Evolutionary conservation across 2,113 vertebrate genomes (phyloP).

Genomic region (Catharus minimus): DNA sequence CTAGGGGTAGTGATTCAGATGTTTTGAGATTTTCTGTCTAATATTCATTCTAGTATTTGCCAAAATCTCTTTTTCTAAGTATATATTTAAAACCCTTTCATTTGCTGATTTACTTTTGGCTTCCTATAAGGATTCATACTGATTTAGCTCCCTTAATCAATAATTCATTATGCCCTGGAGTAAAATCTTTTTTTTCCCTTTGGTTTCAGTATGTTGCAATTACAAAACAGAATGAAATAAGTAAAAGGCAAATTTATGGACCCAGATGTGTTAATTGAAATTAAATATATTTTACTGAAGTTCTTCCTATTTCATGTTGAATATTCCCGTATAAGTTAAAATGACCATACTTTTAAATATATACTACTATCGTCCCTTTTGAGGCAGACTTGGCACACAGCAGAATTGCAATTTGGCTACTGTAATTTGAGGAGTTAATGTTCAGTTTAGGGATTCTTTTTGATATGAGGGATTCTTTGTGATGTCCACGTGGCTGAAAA

Average conservation of each 20-base stretch:
- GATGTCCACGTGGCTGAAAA: neutral
- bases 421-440: neutral
- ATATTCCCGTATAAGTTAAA: neutral
- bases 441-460: neutral
- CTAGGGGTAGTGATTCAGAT: neutral
- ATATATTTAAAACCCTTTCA: neutral
- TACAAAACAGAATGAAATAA: constrained; percentile 9
- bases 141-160: constrained; percentile 25
- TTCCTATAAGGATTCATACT: neutral
- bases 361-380: neutral
- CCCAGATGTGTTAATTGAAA: neutral
- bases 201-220: neutral
- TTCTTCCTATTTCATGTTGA: neutral
- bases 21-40: neutral
- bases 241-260: neutral
- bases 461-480: neutral
- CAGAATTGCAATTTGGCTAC: neutral
- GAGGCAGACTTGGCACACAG: neutral
- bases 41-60: neutral
- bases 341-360: neutral
- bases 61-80: neutral
- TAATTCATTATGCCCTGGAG: constrained; percentile 43
- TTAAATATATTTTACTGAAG: constrained; percentile 7
- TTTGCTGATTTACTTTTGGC: constrained; percentile 37
- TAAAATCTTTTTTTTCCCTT: neutral